Conservation (phyloP, 2,113 vertebrate genomes). For the Candoia aspera region DNA sequence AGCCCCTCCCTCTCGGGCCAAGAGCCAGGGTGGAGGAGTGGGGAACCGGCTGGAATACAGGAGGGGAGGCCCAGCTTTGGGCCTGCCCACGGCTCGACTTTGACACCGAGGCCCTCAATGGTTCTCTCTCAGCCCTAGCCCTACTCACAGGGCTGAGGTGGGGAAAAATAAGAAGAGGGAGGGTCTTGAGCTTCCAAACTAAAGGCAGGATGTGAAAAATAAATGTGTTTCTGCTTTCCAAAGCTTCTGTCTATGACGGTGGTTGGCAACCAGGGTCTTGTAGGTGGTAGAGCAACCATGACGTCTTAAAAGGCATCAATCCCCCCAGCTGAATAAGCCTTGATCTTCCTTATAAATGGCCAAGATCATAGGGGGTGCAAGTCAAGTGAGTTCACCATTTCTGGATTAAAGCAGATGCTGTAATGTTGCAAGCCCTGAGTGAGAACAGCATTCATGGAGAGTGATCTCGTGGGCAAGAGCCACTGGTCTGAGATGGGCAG, state of each 20-base stretch:
- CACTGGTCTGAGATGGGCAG: neutral
- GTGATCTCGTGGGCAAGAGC: too few species aligned
- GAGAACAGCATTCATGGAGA: neutral
- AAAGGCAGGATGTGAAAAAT: neutral
- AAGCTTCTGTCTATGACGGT: neutral
- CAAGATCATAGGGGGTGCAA: neutral
- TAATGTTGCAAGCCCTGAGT: neutral
- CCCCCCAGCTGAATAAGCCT: neutral
- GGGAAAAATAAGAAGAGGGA: neutral
- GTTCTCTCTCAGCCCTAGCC: neutral
- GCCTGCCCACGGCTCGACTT: neutral
- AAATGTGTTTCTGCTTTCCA: neutral
- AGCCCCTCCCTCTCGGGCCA: neutral
- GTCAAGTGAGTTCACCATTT: neutral
- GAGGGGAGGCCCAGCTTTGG: neutral
- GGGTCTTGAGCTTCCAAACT: neutral
- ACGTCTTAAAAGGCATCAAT: neutral
- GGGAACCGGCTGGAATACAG: neutral
- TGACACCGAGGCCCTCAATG: neutral
- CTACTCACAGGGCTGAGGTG: neutral
- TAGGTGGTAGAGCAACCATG: neutral
- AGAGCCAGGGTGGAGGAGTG: neutral
- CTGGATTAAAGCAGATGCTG: neutral
- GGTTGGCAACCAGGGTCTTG: neutral
- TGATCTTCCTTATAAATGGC: neutral